These are phyloP conservation scores for Oceanodroma tethys DNA, from an alignment of 2,113 vertebrate genomes.

Conservation along the genomic window DNA sequence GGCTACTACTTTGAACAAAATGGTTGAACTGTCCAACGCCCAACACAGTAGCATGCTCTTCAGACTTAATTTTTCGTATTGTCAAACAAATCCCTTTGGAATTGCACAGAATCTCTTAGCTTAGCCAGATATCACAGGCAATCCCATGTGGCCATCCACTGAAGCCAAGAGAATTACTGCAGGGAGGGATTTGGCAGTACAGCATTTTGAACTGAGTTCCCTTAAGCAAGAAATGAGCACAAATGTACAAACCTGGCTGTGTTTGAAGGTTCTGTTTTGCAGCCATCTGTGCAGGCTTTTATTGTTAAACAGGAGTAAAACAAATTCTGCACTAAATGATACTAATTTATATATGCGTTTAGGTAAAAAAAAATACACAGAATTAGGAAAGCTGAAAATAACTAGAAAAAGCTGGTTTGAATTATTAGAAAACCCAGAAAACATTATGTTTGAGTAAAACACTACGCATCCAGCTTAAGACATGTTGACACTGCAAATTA, in stretches of 20 bases:
- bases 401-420: neutral
- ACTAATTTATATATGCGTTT: neutral
- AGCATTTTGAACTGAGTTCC: constrained; percentile 26
- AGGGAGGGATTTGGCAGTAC: constrained; percentile 35
- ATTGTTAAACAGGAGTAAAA: constrained; percentile 18
- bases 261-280: constrained; percentile 24
- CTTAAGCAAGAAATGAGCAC: constrained; percentile 45
- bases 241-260: constrained; percentile 48
- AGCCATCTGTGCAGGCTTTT: constrained; percentile 55
- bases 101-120: neutral
- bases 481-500: neutral
- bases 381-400: constrained; percentile 13
- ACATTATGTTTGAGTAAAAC: neutral
- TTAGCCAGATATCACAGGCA: constrained; percentile 12
- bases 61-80: neutral
- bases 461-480: neutral
- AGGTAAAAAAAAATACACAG: neutral
- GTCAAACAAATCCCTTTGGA: constrained; percentile 21
- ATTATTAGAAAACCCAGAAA: neutral
- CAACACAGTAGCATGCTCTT: neutral
- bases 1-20: neutral
- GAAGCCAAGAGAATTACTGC: constrained; percentile 49
- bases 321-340: constrained; percentile 4
- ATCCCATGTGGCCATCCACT: constrained; percentile 27
- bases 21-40: neutral